Evolutionary conservation across 2,797 vertebrate species (phyloP).

Genomic region (Acanthopagrus latus): DNA sequence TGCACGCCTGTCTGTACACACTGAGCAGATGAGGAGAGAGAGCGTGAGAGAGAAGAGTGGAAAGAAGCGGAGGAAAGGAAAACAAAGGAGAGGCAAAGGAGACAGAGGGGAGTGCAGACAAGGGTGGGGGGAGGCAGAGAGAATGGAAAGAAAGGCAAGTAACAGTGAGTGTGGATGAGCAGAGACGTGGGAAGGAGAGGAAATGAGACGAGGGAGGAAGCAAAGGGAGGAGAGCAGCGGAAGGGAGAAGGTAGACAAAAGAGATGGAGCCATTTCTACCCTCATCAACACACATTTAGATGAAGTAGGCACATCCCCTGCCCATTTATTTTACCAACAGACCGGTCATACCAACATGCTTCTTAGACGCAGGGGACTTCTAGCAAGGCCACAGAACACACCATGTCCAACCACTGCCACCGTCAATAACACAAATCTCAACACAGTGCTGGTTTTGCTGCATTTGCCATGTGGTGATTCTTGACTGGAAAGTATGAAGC

Average conservation of each 20-base stretch:
- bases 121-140: constrained; percentile 19
- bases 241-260: constrained; percentile 19
- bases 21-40: constrained; percentile 51
- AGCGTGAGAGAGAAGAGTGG: constrained; percentile 30
- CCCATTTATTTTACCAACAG: constrained; percentile 42
- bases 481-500: constrained; percentile 14
- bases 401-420: constrained; percentile 32
- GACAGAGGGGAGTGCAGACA: constrained; percentile 21
- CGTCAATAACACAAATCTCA: constrained; percentile 56
- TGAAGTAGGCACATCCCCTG: constrained; percentile 23
- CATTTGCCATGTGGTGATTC: constrained; percentile 30
- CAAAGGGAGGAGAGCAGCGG: constrained; percentile 1
- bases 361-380: constrained; percentile 15
- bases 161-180: constrained; percentile 33
- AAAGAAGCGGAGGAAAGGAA: constrained; percentile 38
- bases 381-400: constrained; percentile 36
- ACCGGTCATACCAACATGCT: constrained; percentile 21
- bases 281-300: constrained; percentile 44
- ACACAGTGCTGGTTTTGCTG: constrained; percentile 34
- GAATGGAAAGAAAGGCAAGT: constrained; percentile 42
- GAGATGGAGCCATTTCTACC: constrained; percentile 11
- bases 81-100: constrained; percentile 36
- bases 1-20: constrained; percentile 72
- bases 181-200: constrained; percentile 45
- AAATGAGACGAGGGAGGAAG: constrained; percentile 52